Conservation (phyloP, 1,140 invertebrate genomes). For the Aphis gossypii region DNA sequence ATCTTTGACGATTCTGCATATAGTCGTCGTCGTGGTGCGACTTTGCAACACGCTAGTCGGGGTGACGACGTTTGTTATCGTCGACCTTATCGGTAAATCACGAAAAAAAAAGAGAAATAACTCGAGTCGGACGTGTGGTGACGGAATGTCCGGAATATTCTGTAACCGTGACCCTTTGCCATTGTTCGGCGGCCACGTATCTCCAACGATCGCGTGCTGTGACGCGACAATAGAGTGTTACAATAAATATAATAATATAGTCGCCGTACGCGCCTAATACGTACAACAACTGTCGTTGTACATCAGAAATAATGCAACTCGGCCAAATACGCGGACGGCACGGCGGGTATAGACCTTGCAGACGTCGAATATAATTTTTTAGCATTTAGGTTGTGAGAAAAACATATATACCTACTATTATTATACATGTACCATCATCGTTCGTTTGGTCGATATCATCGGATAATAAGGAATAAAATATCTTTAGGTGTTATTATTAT, state of each 20-base stretch:
- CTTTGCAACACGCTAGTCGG: not conserved
- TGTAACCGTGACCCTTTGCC: conserved; percentile 25
- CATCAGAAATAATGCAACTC: not conserved
- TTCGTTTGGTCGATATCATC: not conserved
- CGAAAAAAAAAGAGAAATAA: not conserved
- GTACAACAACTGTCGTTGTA: not conserved
- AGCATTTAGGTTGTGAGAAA: not conserved
- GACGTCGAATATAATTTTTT: not conserved
- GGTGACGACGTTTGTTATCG: not conserved
- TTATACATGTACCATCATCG: not conserved
- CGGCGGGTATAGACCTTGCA: not conserved
- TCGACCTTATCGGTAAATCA: conserved; percentile 1
- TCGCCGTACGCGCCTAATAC: not conserved
- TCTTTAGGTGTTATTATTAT: too few species aligned
- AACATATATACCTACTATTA: not conserved
- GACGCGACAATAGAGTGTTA: not conserved
- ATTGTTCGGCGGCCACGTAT: conserved; percentile 13
- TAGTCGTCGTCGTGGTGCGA: not conserved
- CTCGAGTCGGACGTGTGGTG: not conserved
- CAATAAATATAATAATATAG: not conserved
- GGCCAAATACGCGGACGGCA: not conserved
- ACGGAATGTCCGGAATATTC: conserved; percentile 27
- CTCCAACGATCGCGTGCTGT: conserved; percentile 2
- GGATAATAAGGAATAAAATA: not conserved
- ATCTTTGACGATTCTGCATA: not conserved